Evolutionary conservation across 2,797 vertebrate genomes (phyloP).

Genomic region (Smutsia temminckii): DNA sequence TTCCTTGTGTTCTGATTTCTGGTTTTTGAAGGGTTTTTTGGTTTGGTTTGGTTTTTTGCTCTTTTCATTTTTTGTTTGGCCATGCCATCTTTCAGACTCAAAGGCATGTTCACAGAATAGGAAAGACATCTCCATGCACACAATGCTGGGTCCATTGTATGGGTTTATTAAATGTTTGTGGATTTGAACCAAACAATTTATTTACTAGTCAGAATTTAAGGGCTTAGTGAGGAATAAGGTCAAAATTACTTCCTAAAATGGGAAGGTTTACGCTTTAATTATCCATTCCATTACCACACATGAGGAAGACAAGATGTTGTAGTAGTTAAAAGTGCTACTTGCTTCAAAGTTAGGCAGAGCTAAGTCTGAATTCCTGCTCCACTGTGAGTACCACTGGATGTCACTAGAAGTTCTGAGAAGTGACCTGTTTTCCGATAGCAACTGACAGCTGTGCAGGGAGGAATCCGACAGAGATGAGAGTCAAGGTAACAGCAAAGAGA

Average conservation of each 20-base stretch:
- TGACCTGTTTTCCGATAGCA: background rate
- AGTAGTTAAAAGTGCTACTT: background rate
- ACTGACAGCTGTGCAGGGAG: background rate
- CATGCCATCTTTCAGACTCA: background rate
- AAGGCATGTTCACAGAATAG: background rate
- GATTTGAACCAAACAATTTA: background rate
- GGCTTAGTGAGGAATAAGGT: background rate
- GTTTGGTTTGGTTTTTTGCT: background rate
- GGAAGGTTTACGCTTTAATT: background rate
- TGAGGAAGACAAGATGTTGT: background rate
- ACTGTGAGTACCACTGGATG: background rate
- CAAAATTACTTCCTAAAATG: background rate
- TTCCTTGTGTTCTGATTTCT: background rate
- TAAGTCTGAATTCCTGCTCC: background rate
- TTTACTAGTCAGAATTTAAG: background rate
- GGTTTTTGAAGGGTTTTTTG: background rate
- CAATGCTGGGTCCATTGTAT: no score
- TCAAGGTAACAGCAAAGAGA: background rate
- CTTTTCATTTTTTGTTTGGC: background rate
- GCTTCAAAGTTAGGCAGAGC: background rate
- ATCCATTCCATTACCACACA: background rate
- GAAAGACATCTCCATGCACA: background rate
- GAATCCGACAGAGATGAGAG: background rate
- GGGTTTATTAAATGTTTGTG: background rate
- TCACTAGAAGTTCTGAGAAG: background rate